Base-by-base conservation (phyloP, 2,888 invertebrate genomes). In the Ophioninae sp. region DNA sequence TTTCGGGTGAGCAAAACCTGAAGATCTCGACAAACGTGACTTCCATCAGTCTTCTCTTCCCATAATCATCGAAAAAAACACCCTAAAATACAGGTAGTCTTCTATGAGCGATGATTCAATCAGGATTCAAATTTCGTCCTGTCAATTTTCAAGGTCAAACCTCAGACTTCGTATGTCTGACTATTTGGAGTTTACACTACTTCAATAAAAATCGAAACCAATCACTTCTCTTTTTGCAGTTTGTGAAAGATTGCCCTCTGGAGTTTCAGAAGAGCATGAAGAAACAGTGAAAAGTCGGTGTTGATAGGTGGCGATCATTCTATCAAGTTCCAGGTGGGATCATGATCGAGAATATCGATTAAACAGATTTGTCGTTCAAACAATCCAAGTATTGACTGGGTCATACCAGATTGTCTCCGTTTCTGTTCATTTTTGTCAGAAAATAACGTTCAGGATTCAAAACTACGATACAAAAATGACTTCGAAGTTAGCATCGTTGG, bases 21-120 rank as follows among this genome's bases (percentile, higher is more conserved):
- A 59, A 77, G 82, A 84, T 79, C 82, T 82, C 79, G 79, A 79
- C 73, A 84, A 73, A 81, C 75, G 79, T 82, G 79, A 79, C 76
- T 79, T 73, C 69, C 57, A 64, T 68, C 62, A 70, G 5, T n/a
- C 72, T 65, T 41, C 61, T 50, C 39, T 50, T 39, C n/a, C 68
- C 56, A 23, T 37, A 56, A 7, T 44, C 21, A 39, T 10, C 68
- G 70, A 76, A 68, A 59, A 70, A 70, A 70, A 59, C 10, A 39
- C 72, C 68, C 73, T 76, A 56, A 37, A 39, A 59, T 77, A 67
- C 2, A 20, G 10, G 62, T 70, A 75, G 67, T 61, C 72, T 70
- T 70, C 62, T 20, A 64, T 79, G 78, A 82, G 80, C 73, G 5
- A 73, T 62, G 62, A 72, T 59, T 72, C 44, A 30, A 65, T 75